Conservation (phyloP, 2,888 invertebrate species). For the Physocephala rufipes region DNA sequence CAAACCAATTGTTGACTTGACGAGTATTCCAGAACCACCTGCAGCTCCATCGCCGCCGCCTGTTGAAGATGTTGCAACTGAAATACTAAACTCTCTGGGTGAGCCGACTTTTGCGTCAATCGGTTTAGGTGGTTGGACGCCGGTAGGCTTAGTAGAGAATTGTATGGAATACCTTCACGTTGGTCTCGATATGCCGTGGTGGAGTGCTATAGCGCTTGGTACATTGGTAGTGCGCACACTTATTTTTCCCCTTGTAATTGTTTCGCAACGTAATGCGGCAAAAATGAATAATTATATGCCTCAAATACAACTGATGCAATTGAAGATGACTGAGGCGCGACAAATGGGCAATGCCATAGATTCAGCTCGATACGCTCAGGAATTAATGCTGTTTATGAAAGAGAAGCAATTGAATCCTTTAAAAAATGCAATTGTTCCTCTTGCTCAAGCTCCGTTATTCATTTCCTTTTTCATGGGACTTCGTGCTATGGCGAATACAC, state of each 20-base stretch:
- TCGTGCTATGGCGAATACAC: conserved; percentile 86
- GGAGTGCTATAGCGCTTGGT: conserved; percentile 85
- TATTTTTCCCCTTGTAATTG: conserved; percentile 87
- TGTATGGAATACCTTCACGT: conserved; percentile 86
- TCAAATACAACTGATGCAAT: conserved; percentile 81
- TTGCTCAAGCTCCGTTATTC: conserved; percentile 89
- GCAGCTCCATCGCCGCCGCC: conserved; percentile 46
- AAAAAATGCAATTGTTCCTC: conserved; percentile 79
- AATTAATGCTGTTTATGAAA: conserved; percentile 84
- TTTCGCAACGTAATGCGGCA: conserved; percentile 82
- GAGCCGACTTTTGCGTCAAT: conserved; percentile 83
- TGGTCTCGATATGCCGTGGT: conserved; percentile 89
- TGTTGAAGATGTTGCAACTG: conserved; percentile 38
- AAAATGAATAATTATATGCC: conserved; percentile 87
- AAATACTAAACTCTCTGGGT: conserved; percentile 63
- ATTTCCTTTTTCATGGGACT: conserved; percentile 91
- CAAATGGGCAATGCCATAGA: conserved; percentile 83
- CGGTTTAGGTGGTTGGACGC: conserved; percentile 85
- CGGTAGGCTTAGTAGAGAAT: conserved; percentile 83
- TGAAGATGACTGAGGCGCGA: conserved; percentile 87
- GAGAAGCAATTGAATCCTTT: conserved; percentile 82
- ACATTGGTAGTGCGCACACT: conserved; percentile 78
- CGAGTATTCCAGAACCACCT: conserved; percentile 59
- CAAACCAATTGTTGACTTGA: conserved; percentile 50
- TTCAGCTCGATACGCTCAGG: conserved; percentile 78